A percentile compares a stretch with the other conserved stretches of the same genome.
phyloP scores from a whole-genome alignment of 2,797 vertebrate genomes.

The Clarias fuscus region DNA sequence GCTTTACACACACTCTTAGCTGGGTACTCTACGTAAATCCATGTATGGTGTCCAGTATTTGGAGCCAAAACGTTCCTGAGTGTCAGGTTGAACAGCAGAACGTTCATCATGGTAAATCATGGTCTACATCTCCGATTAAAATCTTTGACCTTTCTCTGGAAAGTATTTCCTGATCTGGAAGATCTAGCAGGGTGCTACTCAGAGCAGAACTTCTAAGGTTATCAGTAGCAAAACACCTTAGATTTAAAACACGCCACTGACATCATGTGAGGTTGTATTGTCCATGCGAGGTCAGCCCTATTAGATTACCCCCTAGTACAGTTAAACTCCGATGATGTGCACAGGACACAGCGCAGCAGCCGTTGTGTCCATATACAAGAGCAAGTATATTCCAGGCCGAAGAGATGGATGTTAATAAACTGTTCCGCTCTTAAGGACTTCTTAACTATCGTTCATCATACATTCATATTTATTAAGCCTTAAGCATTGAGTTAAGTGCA shows the following conservation, averaged over 20 bases:
- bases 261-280: neutral
- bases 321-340: too few species aligned
- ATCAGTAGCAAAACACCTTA: neutral
- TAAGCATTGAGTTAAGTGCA: neutral
- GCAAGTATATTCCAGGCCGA: constrained; percentile 19
- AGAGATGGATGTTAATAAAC: constrained; percentile 6
- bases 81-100: neutral
- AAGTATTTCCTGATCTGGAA: neutral
- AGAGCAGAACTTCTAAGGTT: neutral
- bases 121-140: neutral
- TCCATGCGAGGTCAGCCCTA: too few species aligned
- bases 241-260: neutral
- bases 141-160: neutral
- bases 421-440: neutral
- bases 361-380: neutral
- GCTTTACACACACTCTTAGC: neutral
- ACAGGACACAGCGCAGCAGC: neutral
- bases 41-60: neutral
- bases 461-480: neutral
- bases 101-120: neutral
- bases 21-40: too few species aligned
- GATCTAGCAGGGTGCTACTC: neutral
- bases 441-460: neutral
- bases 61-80: neutral
- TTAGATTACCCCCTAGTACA: neutral